Base-by-base conservation (phyloP, 2,113 vertebrate species). In the Tauraco erythrolophus region DNA sequence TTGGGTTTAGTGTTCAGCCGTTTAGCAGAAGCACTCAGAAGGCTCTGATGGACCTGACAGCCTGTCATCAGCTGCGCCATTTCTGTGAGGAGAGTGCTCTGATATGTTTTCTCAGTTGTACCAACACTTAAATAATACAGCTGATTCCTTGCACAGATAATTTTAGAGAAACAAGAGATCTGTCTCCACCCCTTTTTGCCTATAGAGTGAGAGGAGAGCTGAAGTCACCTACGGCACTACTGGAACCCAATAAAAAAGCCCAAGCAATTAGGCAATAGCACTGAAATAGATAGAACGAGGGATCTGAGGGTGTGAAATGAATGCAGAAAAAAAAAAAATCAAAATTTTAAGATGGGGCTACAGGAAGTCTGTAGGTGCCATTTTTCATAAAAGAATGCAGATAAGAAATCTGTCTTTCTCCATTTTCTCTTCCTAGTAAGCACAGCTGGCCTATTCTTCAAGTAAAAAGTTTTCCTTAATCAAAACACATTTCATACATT, bases 381-480 rank as follows among this genome's bases (percentile, higher is more conserved):
- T 95, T 94, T 93, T 85, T 83, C 43, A 62, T 76, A 51, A 83
- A 88, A 92, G 54, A 91, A 88, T 82, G n/a, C 39, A 66, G 54
- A 81, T 80, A 94, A 95, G 96, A 95, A 95, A 92, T 83, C 21
- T 25, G 35, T 69, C 43, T 66, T 77, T 83, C 64, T 84, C 56
- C 31, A 60, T 91, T 89, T 93, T 93, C 35, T 87, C 41, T 70
- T 88, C 77, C 61, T 88, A 76, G 92, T 94, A 97, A 95, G 89
- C 89, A 96, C 96, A 97, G 94, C 92, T 97, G 96, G 61, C 54
- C 94, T 85, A 92, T 96, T 97, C 79, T 96, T 88, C 61, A 76
- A 94, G 61, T 66, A 78, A 90, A 94, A 95, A 71, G 14, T 77
- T 96, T 96, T 88, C 77, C 71, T 78, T 57, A 92, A 94, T 96